Base-by-base conservation (phyloP, 2,888 invertebrate species). In the Chorisops tibialis region DNA sequence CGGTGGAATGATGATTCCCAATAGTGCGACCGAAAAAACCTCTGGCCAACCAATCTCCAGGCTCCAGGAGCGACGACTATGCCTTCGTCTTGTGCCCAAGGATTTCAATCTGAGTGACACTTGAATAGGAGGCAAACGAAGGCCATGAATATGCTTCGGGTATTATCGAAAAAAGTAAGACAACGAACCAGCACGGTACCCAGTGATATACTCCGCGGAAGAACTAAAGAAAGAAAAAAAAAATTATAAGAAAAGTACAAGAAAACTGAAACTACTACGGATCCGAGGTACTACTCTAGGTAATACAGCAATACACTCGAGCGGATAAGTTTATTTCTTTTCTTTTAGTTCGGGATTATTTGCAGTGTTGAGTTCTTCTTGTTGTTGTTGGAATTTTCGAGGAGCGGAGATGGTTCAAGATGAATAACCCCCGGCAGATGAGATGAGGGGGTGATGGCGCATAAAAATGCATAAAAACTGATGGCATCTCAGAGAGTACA, bases 121-220 rank as follows among this genome's bases (percentile, higher is more conserved):
- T 45, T 56, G 56, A 56, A 56, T 56, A 24, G 56, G 45, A 35
- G 18, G 16, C 35, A 45, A 56, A 45, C 39, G 56, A 56, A 56
- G 56, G 56, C 56, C 56, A 56, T 56, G 56, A 56, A 56, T 56
- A 56, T 43, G 56, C 56, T 56, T 43, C 4, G 45, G 43, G 56
- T 45, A 56, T 56, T 56, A 56, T 56, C 56, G 35, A 54, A 56
- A 56, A 56, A 56, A 56, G 56, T 56, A 45, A 56, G 56, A 56
- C 56, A 56, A 45, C 56, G 43, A 30, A 35, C 30, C 35, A 35
- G 45, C 45, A 19, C 9, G 18, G 49, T 35, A 30, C 16, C n/a
- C 14, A 43, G 45, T 56, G 30, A 7, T 38, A 18, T 14, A 39
- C 30, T 45, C 12, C 56, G 16, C 43, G 43, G 56, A 45, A 19